Percentiles rank a stretch among this genome's conserved stretches.
phyloP scores from a whole-genome alignment of 2,888 invertebrate species.

The Diabrotica balteata region DNA sequence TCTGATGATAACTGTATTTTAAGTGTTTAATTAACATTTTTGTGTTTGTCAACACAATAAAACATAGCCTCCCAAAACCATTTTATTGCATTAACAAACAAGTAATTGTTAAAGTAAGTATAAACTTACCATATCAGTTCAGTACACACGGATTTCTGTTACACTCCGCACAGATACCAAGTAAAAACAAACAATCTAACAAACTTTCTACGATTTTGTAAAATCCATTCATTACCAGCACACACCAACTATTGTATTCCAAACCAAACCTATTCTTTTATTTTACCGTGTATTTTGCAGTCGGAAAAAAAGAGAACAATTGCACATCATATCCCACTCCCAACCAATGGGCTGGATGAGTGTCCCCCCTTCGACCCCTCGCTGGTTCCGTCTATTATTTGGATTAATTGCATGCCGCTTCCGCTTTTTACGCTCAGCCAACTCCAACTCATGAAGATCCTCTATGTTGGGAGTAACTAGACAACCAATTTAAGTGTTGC shows the following conservation, averaged over 20 bases:
- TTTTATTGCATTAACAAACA: too few relatives aligned
- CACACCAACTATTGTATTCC: slow-evolving; percentile 15
- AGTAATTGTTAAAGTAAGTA: too few relatives aligned
- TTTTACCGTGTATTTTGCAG: slow-evolving; percentile 43
- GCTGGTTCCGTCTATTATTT: slow-evolving; percentile 52
- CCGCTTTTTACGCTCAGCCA: slow-evolving; percentile 50
- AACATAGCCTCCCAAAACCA: too few relatives aligned
- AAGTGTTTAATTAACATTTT: too few relatives aligned
- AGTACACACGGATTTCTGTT: too few relatives aligned
- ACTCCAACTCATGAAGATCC: slow-evolving; percentile 34
- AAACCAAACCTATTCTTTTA: slow-evolving; percentile 41
- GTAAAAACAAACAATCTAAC: too few relatives aligned
- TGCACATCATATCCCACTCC: slow-evolving; percentile 36
- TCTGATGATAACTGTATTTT: too few relatives aligned
- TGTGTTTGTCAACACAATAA: too few relatives aligned
- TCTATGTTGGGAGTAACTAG: slow-evolving; percentile 11
- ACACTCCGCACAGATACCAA: too few relatives aligned
- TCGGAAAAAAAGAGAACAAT: slow-evolving; percentile 46
- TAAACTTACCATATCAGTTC: too few relatives aligned
- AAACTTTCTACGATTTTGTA: neutral
- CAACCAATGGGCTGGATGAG: slow-evolving; percentile 40
- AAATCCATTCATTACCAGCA: slow-evolving; percentile 6
- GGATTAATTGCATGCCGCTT: slow-evolving; percentile 53
- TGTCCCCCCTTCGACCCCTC: slow-evolving; percentile 43
- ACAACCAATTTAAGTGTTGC: neutral